Evolutionary conservation across 2,113 vertebrate species (phyloP).

Genomic region (Hemiprocne comata): DNA sequence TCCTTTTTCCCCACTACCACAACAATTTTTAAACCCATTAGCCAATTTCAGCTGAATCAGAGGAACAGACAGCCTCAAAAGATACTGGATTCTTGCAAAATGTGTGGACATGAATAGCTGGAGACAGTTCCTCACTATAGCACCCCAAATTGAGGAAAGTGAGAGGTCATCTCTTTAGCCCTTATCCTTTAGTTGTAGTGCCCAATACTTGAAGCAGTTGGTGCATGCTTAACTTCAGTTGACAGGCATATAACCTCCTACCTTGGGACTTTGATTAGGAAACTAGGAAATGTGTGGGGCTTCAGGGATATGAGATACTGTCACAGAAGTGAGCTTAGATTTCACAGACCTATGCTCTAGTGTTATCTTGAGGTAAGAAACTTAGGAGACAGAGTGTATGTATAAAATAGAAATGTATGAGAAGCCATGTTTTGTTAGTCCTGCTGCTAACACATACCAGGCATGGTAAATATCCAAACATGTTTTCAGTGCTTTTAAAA

Average conservation of each 20-base stretch:
- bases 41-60: not conserved
- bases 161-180: not conserved
- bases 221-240: not conserved
- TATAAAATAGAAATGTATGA: not conserved
- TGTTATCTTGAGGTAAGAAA: not conserved
- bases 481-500: not conserved
- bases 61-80: not conserved
- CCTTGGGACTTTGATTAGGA: not conserved
- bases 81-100: not conserved
- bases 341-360: not conserved
- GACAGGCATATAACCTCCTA: not conserved
- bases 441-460: not conserved
- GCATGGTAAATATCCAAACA: not conserved
- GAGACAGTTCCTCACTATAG: not conserved
- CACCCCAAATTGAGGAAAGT: not conserved
- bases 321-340: not conserved
- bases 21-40: not conserved
- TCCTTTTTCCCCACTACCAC: not conserved
- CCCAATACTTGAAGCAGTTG: not conserved
- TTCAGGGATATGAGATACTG: not conserved
- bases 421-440: not conserved
- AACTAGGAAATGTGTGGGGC: not conserved
- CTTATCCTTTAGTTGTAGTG: not conserved
- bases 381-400: not conserved
- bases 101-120: not conserved